phyloP scores from a whole-genome alignment of 2,888 invertebrate species.

The Incurvaria masculella region DNA sequence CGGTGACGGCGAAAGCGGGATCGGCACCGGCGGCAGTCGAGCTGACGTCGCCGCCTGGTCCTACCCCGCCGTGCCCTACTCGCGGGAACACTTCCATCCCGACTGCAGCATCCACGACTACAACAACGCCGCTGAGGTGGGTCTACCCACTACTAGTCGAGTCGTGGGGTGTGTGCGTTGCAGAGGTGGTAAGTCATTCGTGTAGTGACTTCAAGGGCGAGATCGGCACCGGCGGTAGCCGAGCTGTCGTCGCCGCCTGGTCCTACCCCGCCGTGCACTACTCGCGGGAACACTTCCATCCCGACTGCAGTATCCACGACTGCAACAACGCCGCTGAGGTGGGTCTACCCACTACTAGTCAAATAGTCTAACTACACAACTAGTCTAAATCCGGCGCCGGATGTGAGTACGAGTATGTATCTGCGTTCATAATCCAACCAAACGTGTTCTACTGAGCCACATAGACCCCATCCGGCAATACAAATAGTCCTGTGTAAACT shows the following conservation, averaged over 20 bases:
- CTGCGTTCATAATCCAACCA: no score
- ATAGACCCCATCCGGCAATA: no score
- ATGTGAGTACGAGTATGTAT: no score
- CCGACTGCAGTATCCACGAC: constrained; percentile 40
- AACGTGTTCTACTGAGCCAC: no score
- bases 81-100: constrained; percentile 50
- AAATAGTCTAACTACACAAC: no score
- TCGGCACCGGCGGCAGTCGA: constrained; percentile 58
- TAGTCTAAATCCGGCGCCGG: no score
- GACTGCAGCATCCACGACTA: constrained; percentile 47
- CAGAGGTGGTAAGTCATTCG: no score
- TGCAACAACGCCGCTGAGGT: constrained; percentile 56
- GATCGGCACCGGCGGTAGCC: constrained; percentile 58
- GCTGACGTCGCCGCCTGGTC: constrained; percentile 41
- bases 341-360: constrained; percentile 14
- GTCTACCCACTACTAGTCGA: constrained; percentile 13
- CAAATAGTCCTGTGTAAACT: no score
- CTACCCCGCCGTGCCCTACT: constrained; percentile 58
- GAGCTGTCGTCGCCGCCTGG: constrained; percentile 40
- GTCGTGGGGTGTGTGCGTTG: no score
- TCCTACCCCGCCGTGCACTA: constrained; percentile 58
- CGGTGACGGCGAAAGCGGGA: constrained; percentile 38
- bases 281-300: constrained; percentile 50
- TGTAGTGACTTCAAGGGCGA: no score
- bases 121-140: constrained; percentile 50